phyloP scores from a whole-genome alignment of 2,113 vertebrate genomes.

The Terrapene triunguis region DNA sequence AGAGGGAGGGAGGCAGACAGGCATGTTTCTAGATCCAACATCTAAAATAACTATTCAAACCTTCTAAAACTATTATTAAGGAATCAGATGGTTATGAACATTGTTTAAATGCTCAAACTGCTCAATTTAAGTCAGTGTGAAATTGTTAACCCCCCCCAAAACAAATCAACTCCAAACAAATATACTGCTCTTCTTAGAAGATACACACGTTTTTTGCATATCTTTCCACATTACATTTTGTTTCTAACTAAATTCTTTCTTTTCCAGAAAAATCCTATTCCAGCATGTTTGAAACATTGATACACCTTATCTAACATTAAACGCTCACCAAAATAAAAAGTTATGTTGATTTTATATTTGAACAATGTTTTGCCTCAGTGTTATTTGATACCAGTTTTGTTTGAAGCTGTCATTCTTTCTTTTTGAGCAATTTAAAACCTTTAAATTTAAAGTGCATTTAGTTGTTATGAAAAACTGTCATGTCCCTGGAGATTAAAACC shows the following conservation, averaged over 20 bases:
- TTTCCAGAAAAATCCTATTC: conserved; percentile 35
- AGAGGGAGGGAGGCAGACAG: conserved; percentile 47
- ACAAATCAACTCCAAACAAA: neutral
- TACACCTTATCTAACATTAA: neutral
- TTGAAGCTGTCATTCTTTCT: neutral
- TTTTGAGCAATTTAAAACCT: neutral
- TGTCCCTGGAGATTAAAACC: neutral
- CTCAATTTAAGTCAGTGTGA: conserved; percentile 46
- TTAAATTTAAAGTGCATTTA: neutral
- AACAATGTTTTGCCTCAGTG: neutral
- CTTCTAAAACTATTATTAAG: conserved; percentile 69
- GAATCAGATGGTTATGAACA: conserved; percentile 54
- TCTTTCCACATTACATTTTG: conserved; percentile 11
- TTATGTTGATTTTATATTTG: conserved; percentile 4
- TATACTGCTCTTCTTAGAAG: neutral
- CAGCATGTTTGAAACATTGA: conserved; percentile 11
- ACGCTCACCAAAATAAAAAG: neutral
- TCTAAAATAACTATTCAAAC: conserved; percentile 72
- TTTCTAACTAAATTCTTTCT: conserved; percentile 23
- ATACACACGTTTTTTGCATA: neutral
- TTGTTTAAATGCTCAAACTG: conserved; percentile 48
- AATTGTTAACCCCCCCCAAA: neutral
- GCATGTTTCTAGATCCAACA: conserved; percentile 49
- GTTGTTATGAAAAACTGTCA: neutral
- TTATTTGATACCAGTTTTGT: neutral